Conservation (phyloP, 2,888 invertebrate genomes). For the Arenicola marina region DNA sequence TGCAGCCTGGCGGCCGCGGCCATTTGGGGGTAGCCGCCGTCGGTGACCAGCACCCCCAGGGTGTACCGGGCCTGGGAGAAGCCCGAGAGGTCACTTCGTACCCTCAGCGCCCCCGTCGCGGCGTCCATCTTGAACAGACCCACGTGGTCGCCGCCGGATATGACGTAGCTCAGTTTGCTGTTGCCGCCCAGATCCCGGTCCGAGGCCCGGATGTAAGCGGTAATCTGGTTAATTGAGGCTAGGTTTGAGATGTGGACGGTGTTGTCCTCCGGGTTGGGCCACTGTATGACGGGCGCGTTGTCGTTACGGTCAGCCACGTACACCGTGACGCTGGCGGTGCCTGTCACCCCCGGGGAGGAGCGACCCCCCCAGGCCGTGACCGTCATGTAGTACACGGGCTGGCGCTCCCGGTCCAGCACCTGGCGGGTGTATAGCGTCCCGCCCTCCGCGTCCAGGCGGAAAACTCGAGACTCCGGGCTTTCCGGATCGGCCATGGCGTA, state of each 20-base stretch:
- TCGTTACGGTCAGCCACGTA: conserved; percentile 34
- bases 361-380: conserved; percentile 23
- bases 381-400: conserved; percentile 23
- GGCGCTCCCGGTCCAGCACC: conserved; percentile 27
- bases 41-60: not conserved
- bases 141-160: not conserved
- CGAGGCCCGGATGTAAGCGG: not conserved
- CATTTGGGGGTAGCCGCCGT: conserved; percentile 5
- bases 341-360: conserved; percentile 16
- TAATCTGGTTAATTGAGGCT: not conserved
- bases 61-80: not conserved
- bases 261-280: conserved; percentile 26
- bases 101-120: not conserved
- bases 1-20: not conserved
- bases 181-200: conserved; percentile 2
- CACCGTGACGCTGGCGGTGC: conserved; percentile 28
- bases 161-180: not conserved
- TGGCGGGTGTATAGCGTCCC: conserved; percentile 82
- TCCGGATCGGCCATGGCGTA: conserved; percentile 18
- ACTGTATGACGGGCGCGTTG: conserved; percentile 28
- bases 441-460: conserved; percentile 74
- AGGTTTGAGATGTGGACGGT: conserved; percentile 5
- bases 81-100: not conserved
- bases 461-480: not conserved
- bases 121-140: not conserved